Evolutionary conservation across 2,888 invertebrate species (phyloP).

Genomic region (Eupithecia centaureata): DNA sequence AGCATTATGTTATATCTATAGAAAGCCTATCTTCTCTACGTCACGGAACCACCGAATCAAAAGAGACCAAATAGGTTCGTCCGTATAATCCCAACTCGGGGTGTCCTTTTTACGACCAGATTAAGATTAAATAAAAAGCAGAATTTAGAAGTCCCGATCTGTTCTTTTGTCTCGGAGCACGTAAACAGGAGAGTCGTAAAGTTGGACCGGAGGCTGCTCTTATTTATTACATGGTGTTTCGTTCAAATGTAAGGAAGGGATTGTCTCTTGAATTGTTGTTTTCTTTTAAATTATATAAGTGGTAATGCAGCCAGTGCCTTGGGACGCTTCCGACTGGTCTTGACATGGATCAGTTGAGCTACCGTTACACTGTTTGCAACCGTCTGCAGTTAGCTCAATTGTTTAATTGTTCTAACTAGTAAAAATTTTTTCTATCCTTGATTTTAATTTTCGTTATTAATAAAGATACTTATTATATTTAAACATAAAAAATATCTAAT

Average conservation of each 20-base stretch:
- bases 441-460: too few relatives aligned
- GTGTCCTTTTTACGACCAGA: conserved; percentile 57
- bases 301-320: too few relatives aligned
- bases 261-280: conserved; percentile 31
- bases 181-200: conserved; percentile 38
- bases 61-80: conserved; percentile 16
- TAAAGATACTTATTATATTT: background rate
- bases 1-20: too few relatives aligned
- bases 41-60: too few relatives aligned
- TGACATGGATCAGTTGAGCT: too few relatives aligned
- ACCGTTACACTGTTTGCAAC: too few relatives aligned
- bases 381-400: too few relatives aligned
- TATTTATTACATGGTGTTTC: conserved; percentile 26
- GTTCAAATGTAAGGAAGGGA: conserved; percentile 23
- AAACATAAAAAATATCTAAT: background rate
- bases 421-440: too few relatives aligned
- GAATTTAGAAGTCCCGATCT: conserved; percentile 32
- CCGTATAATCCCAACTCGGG: conserved; percentile 19
- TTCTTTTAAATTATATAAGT: background rate
- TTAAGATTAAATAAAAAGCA: conserved; percentile 61
- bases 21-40: too few relatives aligned
- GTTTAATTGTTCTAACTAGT: too few relatives aligned
- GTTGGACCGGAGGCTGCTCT: conserved; percentile 21
- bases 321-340: too few relatives aligned
- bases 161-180: conserved; percentile 44